Evolutionary conservation across 2,113 vertebrate genomes (phyloP).

Genomic region (Dissostichus mawsoni): DNA sequence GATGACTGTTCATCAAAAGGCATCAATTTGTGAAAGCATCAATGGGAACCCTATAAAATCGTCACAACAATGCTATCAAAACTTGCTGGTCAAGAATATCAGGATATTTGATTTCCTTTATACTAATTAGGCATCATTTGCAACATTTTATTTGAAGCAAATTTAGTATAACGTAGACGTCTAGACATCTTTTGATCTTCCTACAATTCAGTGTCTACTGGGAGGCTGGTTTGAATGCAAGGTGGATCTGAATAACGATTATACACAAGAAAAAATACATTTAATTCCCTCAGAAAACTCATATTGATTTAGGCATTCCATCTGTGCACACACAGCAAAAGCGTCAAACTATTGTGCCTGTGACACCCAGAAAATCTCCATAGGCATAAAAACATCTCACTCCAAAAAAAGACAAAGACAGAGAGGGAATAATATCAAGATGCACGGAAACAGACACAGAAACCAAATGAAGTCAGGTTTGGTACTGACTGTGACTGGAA

Average conservation of each 20-base stretch:
- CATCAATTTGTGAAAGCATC: no score
- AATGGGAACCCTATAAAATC: no score
- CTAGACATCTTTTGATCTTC: neutral
- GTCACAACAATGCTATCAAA: no score
- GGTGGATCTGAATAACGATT: neutral
- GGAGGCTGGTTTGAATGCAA: neutral
- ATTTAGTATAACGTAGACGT: neutral
- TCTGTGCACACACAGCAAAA: neutral
- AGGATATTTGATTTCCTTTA: no score
- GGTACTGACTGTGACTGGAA: neutral
- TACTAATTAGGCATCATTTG: neutral
- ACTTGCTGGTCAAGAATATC: no score
- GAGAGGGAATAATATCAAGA: no score
- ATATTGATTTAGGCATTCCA: neutral
- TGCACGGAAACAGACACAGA: neutral
- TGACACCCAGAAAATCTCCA: conserved; percentile 8
- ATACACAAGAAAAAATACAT: neutral
- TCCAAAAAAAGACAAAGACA: no score
- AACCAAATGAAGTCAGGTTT: conserved; percentile 6
- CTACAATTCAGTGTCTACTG: neutral
- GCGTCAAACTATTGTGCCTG: neutral
- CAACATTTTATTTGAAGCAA: no score
- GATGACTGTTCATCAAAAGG: no score
- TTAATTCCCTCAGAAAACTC: neutral
- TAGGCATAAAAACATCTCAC: conserved; percentile 3